These are phyloP conservation scores for Amphipoea oculea DNA, from an alignment of 2,888 invertebrate genomes.

Conservation along the genomic window DNA sequence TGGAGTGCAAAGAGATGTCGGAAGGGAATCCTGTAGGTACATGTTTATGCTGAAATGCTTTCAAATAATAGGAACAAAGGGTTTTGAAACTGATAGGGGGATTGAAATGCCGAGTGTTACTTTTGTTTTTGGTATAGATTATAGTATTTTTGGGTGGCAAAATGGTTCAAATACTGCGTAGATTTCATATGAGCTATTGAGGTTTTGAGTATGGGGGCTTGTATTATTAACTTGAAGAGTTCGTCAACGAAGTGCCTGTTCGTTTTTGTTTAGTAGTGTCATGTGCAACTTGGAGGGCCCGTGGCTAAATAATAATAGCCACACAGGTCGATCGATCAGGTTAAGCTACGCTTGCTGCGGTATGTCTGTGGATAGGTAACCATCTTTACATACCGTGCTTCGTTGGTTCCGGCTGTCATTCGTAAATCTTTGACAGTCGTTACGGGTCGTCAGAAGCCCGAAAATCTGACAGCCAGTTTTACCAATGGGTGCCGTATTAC, in stretches of 20 bases:
- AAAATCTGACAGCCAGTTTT: no score
- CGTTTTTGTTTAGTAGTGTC: background rate
- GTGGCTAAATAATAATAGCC: no score
- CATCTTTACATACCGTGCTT: no score
- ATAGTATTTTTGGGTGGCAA: conserved; percentile 1
- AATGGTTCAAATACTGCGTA: background rate
- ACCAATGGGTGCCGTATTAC: no score
- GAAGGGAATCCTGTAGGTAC: conserved; percentile 33
- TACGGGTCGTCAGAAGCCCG: no score
- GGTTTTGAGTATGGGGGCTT: background rate
- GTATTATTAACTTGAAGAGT: background rate
- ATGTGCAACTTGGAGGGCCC: no score
- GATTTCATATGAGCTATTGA: background rate
- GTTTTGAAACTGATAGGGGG: conserved; percentile 9
- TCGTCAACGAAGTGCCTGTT: background rate
- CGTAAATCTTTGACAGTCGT: no score
- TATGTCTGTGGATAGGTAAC: no score
- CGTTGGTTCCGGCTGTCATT: no score
- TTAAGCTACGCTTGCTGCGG: no score
- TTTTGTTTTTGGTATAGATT: background rate
- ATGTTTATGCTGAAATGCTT: conserved; percentile 57
- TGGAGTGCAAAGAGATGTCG: conserved; percentile 45
- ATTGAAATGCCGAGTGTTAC: conserved; percentile 1
- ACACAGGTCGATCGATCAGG: no score
- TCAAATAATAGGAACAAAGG: conserved; percentile 51